These are phyloP conservation scores for Montipora capricornis DNA, from an alignment of 64 coral and sea anemone genomes.

Conservation along the genomic window DNA sequence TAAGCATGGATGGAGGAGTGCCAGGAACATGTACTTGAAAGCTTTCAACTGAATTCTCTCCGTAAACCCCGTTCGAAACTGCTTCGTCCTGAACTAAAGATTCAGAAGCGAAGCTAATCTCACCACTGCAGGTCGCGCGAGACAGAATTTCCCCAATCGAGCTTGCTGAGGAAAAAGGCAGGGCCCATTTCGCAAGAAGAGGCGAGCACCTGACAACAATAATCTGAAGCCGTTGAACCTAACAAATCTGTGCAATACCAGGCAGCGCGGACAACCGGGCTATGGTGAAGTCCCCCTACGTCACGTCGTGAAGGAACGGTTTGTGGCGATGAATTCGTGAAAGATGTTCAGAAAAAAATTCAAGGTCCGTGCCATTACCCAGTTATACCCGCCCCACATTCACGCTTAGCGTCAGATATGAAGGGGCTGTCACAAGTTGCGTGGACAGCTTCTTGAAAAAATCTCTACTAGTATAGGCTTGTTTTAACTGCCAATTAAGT, in stretches of 20 bases:
- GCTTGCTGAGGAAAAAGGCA: neutral
- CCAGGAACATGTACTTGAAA: neutral
- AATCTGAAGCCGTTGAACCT: neutral
- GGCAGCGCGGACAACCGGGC: neutral
- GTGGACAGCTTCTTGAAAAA: too few species aligned
- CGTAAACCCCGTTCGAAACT: neutral
- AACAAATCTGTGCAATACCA: neutral
- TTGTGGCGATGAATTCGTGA: neutral
- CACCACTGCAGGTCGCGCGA: neutral
- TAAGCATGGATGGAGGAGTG: slow-evolving; percentile 13
- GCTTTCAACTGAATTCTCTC: slow-evolving; percentile 28
- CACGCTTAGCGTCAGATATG: too few species aligned
- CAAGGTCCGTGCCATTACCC: neutral
- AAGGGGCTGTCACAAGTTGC: too few species aligned
- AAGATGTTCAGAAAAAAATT: neutral
- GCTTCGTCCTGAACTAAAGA: slow-evolving; percentile 6
- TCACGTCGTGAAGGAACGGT: neutral
- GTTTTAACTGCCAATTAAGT: too few species aligned
- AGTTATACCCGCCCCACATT: too few species aligned
- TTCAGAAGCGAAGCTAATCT: neutral
- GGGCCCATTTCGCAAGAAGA: neutral
- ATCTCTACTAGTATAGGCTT: too few species aligned
- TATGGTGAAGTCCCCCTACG: neutral
- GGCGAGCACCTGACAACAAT: neutral
- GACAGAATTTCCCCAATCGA: too few species aligned